phyloP scores from a whole-genome alignment of 2,888 invertebrate species.

The Panopea generosa region DNA sequence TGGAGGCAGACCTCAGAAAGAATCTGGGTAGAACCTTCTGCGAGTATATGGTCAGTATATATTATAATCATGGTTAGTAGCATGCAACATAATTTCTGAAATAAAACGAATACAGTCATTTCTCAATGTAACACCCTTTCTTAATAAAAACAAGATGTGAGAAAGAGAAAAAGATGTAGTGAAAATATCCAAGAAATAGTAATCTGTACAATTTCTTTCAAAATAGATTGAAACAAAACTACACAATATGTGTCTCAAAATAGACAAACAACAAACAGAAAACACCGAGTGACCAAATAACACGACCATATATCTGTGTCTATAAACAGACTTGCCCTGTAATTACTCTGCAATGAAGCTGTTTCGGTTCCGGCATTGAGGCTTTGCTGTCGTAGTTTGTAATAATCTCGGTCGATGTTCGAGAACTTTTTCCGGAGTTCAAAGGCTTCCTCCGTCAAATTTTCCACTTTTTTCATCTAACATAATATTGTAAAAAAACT shows the following conservation, averaged over 20 bases:
- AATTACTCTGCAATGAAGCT: neutral
- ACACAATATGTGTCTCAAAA: conserved; percentile 3
- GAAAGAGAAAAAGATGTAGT: neutral
- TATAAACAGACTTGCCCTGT: conserved; percentile 55
- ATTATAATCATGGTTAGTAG: no score
- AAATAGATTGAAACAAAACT: neutral
- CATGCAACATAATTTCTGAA: no score
- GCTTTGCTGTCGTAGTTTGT: conserved; percentile 50
- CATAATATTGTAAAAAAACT: neutral
- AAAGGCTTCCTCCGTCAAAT: conserved; percentile 68
- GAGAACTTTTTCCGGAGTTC: conserved; percentile 61
- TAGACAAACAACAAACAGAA: conserved; percentile 6
- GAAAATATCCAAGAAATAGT: conserved; percentile 5
- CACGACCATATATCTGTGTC: conserved; percentile 32
- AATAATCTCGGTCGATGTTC: conserved; percentile 65
- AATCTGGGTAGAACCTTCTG: no score
- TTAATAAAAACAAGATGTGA: no score
- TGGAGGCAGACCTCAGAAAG: no score
- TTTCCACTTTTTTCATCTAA: conserved; percentile 70
- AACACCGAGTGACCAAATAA: conserved; percentile 29
- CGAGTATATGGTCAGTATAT: no score
- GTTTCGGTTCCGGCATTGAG: no score
- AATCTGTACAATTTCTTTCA: neutral
- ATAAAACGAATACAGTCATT: no score
- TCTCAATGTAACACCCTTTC: no score